Evolutionary conservation across 2,797 vertebrate genomes (phyloP).

Genomic region (Dallia pectoralis): DNA sequence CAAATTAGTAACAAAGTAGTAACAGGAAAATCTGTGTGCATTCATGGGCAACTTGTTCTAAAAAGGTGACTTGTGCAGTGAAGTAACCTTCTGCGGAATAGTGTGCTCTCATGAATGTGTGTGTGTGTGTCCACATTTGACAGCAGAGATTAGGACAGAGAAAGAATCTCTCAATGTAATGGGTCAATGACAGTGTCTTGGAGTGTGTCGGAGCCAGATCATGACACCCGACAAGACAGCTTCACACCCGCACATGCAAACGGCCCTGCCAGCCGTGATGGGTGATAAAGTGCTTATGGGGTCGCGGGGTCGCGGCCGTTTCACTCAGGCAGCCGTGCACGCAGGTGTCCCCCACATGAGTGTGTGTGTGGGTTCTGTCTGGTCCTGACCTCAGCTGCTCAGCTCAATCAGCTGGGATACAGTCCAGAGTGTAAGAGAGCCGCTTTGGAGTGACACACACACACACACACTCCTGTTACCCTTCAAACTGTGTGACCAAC

Average conservation of each 20-base stretch:
- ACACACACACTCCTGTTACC: not conserved
- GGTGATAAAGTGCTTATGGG: not conserved
- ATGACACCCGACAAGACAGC: not conserved
- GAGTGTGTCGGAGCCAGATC: slow-evolving; percentile 57
- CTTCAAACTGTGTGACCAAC: not conserved
- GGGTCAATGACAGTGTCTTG: slow-evolving; percentile 48
- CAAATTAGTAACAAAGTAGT: too few relatives aligned
- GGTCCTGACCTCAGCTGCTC: slow-evolving; percentile 57
- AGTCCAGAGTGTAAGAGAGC: not conserved
- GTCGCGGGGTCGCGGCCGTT: not conserved
- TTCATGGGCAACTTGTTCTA: slow-evolving; percentile 68
- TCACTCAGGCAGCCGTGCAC: not conserved
- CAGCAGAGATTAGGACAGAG: slow-evolving; percentile 33
- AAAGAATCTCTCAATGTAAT: slow-evolving; percentile 59
- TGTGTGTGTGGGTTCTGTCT: slow-evolving; percentile 5
- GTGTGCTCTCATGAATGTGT: slow-evolving; percentile 11
- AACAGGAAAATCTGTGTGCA: slow-evolving; percentile 59
- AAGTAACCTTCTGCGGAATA: slow-evolving; percentile 26
- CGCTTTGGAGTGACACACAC: not conserved
- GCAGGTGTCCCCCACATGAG: not conserved
- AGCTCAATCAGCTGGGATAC: slow-evolving; percentile 46
- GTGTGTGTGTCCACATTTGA: not conserved
- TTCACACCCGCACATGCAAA: slow-evolving; percentile 22
- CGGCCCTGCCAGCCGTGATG: not conserved
- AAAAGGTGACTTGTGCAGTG: slow-evolving; percentile 64